A percentile compares a stretch with the other conserved stretches of the same genome.
These are phyloP conservation scores for Rhimphoctona megacephalus DNA, from an alignment of 2,888 invertebrate genomes.

Conservation along the genomic window DNA sequence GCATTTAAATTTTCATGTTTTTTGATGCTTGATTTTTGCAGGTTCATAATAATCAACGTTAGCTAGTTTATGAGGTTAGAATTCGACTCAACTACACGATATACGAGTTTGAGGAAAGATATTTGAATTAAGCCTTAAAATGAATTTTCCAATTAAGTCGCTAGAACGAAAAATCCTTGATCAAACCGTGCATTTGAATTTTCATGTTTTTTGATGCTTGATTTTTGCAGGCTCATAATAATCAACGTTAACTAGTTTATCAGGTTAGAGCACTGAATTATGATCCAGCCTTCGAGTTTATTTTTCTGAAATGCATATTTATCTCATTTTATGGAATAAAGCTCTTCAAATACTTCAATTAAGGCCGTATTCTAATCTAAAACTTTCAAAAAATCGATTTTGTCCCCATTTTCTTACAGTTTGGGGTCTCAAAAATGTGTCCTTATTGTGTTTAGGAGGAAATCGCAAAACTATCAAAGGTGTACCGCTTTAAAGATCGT, in stretches of 20 bases:
- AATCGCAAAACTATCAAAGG: too few relatives aligned
- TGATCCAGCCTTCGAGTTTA: too few relatives aligned
- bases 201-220: neutral
- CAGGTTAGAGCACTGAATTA: too few relatives aligned
- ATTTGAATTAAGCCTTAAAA: neutral
- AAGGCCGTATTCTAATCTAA: neutral
- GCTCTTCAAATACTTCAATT: too few relatives aligned
- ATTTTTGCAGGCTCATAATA: neutral
- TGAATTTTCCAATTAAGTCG: neutral
- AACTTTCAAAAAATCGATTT: neutral
- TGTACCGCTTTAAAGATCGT: too few relatives aligned
- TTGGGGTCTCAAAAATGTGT: neutral
- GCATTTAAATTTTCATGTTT: neutral
- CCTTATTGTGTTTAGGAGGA: too few relatives aligned
- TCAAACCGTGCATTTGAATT: neutral
- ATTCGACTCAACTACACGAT: too few relatives aligned
- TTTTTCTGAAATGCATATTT: too few relatives aligned
- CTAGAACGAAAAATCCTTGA: neutral
- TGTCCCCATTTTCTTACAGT: neutral
- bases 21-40: neutral
- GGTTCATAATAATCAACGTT: neutral
- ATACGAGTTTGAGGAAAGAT: conserved; percentile 2
- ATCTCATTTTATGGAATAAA: too few relatives aligned
- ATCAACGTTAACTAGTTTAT: neutral
- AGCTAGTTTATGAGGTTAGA: neutral